phyloP scores from a whole-genome alignment of 2,888 invertebrate genomes.

The Ennomos fuscantarius region DNA sequence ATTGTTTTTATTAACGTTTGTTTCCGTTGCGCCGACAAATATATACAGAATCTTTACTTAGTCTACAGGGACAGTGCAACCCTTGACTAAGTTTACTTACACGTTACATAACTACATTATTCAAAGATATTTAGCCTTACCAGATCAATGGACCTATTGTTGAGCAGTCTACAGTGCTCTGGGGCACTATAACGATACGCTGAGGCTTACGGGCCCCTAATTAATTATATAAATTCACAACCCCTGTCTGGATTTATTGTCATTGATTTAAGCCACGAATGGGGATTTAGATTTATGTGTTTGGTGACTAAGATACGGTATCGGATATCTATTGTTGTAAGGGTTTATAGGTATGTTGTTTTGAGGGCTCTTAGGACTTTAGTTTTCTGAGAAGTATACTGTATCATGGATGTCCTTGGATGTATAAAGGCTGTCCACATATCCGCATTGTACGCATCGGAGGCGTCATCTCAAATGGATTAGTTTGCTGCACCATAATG shows the following conservation, averaged over 20 bases:
- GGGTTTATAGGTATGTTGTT: too few species aligned
- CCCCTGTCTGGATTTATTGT: slow-evolving; percentile 47
- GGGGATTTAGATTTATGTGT: slow-evolving; percentile 27
- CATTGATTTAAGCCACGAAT: slow-evolving; percentile 54
- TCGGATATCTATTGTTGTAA: too few species aligned
- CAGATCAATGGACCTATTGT: slow-evolving; percentile 60
- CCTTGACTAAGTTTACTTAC: slow-evolving; percentile 29
- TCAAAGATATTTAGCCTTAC: slow-evolving; percentile 59
- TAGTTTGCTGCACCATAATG: too few species aligned
- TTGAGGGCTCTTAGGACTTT: too few species aligned
- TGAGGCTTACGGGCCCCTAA: slow-evolving; percentile 64
- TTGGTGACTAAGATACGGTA: slow-evolving; percentile 10
- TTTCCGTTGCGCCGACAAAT: too few species aligned
- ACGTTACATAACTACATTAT: slow-evolving; percentile 45
- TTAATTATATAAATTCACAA: slow-evolving; percentile 72
- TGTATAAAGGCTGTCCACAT: too few species aligned
- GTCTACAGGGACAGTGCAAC: slow-evolving; percentile 5
- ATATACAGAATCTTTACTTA: slow-evolving; percentile 5
- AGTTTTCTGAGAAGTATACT: too few species aligned
- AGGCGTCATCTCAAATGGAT: too few species aligned
- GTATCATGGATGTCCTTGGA: too few species aligned
- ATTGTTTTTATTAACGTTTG: too few species aligned
- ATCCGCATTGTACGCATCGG: too few species aligned
- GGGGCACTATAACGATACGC: slow-evolving; percentile 63
- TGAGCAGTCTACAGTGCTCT: slow-evolving; percentile 58